These are phyloP conservation scores for Lysandra coridon DNA, from an alignment of 2,888 invertebrate genomes.

Conservation along the genomic window DNA sequence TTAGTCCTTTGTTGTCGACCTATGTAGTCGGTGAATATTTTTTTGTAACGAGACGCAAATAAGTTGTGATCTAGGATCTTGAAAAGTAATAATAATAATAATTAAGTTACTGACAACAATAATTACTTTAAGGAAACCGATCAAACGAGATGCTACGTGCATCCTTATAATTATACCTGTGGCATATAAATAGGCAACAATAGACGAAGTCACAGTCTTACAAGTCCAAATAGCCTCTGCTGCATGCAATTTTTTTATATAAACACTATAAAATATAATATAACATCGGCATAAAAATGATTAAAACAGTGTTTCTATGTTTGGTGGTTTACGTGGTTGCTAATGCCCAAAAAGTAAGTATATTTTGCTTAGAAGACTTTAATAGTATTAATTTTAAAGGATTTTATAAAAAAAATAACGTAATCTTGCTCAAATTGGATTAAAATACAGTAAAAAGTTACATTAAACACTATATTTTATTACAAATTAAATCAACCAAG, in stretches of 20 bases:
- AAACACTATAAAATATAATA: background rate
- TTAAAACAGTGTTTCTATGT: background rate
- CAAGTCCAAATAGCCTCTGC: background rate
- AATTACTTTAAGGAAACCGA: conserved; percentile 7
- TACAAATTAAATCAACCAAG: too few relatives aligned
- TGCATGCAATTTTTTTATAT: background rate
- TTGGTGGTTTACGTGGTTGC: background rate
- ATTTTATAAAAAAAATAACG: too few relatives aligned
- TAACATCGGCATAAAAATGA: background rate
- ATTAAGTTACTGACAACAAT: conserved; percentile 8
- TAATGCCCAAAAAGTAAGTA: background rate
- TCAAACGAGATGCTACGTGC: conserved; percentile 12
- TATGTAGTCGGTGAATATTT: background rate
- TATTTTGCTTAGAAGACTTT: background rate
- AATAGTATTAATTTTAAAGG: background rate
- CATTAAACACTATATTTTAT: too few relatives aligned
- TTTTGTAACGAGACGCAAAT: background rate
- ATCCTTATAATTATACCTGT: conserved; percentile 20
- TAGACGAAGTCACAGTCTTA: background rate
- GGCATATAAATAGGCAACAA: conserved; percentile 23
- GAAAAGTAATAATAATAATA: conserved; percentile 2
- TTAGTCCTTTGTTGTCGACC: too few relatives aligned
- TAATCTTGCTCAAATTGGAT: too few relatives aligned
- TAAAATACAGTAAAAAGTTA: too few relatives aligned
- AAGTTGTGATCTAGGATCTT: background rate